Evolutionary conservation across 2,113 vertebrate species (phyloP).

Genomic region (Chaetodon auriga): DNA sequence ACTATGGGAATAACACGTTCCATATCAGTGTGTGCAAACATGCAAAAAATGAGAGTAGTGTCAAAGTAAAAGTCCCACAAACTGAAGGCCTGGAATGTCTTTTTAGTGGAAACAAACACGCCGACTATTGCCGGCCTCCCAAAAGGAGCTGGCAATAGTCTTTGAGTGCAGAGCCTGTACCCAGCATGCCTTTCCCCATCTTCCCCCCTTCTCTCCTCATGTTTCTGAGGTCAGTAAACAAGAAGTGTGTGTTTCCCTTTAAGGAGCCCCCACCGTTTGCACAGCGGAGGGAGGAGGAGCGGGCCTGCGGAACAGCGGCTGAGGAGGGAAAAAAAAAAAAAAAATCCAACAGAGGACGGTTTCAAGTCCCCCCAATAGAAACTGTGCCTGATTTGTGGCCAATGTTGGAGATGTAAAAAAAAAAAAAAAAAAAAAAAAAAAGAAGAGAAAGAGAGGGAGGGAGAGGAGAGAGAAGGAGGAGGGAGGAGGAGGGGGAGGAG

Average conservation of each 20-base stretch:
- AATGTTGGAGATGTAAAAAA: slow-evolving; percentile 88
- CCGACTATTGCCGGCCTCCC: background rate
- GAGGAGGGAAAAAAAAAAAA: slow-evolving; percentile 79
- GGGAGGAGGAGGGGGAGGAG: background rate
- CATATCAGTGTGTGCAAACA: background rate
- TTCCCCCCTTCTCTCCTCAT: slow-evolving; percentile 51
- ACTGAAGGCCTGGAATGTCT: slow-evolving; percentile 13
- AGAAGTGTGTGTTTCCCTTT: slow-evolving; percentile 83
- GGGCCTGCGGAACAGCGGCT: slow-evolving; percentile 88
- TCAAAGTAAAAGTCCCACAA: background rate
- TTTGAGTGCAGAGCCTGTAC: slow-evolving; percentile 32
- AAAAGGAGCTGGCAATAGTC: slow-evolving; percentile 37
- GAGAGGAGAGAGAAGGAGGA: slow-evolving; percentile 27
- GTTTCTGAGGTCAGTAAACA: slow-evolving; percentile 77
- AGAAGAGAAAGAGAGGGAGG: slow-evolving; percentile 41
- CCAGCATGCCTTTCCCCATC: slow-evolving; percentile 47
- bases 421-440: slow-evolving; percentile 69
- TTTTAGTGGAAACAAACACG: slow-evolving; percentile 5
- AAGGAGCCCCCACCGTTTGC: slow-evolving; percentile 83
- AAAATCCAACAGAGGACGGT: slow-evolving; percentile 85
- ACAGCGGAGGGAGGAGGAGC: slow-evolving; percentile 82
- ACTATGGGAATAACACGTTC: background rate
- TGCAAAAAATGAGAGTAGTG: background rate
- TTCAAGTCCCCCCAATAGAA: slow-evolving; percentile 89
- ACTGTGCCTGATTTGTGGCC: slow-evolving; percentile 90